phyloP scores from a whole-genome alignment of 92 coral and sea anemone genomes.

The Isaurus tuberculatus region DNA sequence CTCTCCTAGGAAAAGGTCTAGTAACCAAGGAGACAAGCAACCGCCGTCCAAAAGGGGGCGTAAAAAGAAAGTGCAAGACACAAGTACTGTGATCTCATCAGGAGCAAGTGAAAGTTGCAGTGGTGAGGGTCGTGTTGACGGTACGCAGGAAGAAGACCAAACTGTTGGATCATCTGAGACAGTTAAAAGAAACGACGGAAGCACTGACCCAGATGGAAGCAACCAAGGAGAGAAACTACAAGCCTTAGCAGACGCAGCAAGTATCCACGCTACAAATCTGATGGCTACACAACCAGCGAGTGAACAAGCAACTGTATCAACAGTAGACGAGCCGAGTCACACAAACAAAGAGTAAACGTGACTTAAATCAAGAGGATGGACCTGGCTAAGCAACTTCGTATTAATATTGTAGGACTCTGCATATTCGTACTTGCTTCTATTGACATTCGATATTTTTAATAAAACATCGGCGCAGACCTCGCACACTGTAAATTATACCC shows the following conservation, averaged over 20 bases:
- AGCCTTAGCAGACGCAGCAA: neutral
- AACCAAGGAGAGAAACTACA: neutral
- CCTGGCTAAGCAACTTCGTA: too few relatives aligned
- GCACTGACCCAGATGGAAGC: neutral
- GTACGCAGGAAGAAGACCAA: neutral
- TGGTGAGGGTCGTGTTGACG: neutral
- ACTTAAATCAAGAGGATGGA: neutral
- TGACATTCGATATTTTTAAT: too few relatives aligned
- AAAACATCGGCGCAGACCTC: too few relatives aligned
- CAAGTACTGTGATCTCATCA: neutral
- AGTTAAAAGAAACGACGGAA: neutral
- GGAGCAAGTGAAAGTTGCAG: neutral
- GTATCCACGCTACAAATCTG: neutral
- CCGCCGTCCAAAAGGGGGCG: conserved; percentile 4
- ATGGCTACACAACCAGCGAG: neutral
- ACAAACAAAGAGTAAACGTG: neutral
- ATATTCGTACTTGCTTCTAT: too few relatives aligned
- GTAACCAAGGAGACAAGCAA: neutral
- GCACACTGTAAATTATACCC: too few relatives aligned
- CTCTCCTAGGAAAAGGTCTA: neutral
- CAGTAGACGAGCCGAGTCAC: neutral
- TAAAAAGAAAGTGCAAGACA: neutral
- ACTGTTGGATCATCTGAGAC: neutral
- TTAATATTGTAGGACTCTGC: too few relatives aligned
- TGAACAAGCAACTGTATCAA: neutral